These are phyloP conservation scores for Drosophila fulvimacula DNA, from an alignment of 2,888 invertebrate genomes.

Conservation along the genomic window DNA sequence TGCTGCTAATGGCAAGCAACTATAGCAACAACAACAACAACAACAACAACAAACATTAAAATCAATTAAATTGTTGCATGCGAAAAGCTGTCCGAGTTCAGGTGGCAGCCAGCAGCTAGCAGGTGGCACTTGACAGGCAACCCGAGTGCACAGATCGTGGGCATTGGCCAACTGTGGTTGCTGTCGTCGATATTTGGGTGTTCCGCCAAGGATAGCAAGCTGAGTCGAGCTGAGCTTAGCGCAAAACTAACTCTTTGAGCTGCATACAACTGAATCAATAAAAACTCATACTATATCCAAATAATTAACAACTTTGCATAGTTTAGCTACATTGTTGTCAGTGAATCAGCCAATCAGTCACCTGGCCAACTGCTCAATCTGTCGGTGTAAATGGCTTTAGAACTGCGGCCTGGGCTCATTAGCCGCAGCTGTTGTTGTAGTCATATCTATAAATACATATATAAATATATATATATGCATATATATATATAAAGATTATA, in stretches of 20 bases:
- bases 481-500: background rate
- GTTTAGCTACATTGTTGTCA: slow-evolving; percentile 14
- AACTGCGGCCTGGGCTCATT: too few relatives aligned
- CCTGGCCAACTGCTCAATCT: background rate
- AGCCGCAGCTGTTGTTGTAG: background rate
- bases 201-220: slow-evolving; percentile 45
- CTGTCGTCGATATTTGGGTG: slow-evolving; percentile 13
- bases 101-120: background rate
- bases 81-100: slow-evolving; percentile 35
- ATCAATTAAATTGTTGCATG: slow-evolving; percentile 73
- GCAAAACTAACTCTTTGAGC: background rate
- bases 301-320: slow-evolving; percentile 10
- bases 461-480: background rate
- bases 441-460: background rate
- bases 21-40: too few relatives aligned
- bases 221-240: slow-evolving; percentile 13
- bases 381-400: background rate
- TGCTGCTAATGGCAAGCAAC: slow-evolving; percentile 23
- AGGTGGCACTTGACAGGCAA: background rate
- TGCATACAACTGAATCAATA: background rate
- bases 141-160: background rate
- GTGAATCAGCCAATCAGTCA: background rate
- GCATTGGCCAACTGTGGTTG: background rate
- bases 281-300: slow-evolving; percentile 12
- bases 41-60: slow-evolving; percentile 42